A percentile compares a stretch with the other conserved stretches of the same genome.
Conservation (phyloP, 2,797 vertebrate genomes). For the Phyllotis vaccarum region DNA sequence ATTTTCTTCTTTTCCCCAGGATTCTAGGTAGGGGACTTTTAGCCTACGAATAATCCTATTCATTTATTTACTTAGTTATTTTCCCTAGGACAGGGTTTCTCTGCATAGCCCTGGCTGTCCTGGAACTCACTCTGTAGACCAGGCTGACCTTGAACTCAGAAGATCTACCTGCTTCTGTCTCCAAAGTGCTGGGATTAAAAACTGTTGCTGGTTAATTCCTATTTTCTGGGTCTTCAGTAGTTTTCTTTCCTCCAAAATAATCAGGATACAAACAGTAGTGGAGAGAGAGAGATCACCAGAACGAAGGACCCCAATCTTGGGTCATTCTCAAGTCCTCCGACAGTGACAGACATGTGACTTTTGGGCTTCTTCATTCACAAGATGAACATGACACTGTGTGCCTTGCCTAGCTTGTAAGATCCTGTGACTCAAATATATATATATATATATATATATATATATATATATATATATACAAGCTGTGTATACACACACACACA, state of each 20-base stretch:
- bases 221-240: background rate
- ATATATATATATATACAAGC: too few relatives aligned
- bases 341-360: background rate
- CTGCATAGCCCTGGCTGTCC: background rate
- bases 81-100: background rate
- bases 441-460: too few relatives aligned
- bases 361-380: background rate
- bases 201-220: background rate
- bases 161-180: background rate
- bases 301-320: background rate
- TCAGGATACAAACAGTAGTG: background rate
- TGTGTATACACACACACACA: too few relatives aligned
- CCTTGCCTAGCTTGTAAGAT: background rate
- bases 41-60: background rate
- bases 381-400: background rate
- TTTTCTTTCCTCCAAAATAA: constrained; percentile 11
- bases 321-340: too few relatives aligned
- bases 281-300: background rate
- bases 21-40: background rate
- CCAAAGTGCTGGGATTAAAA: background rate
- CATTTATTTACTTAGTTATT: too few relatives aligned
- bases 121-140: background rate
- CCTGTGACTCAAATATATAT: background rate
- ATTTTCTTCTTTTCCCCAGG: background rate
- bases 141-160: background rate